Base-by-base conservation (phyloP, 2,113 vertebrate genomes). In the Passer montanus region DNA sequence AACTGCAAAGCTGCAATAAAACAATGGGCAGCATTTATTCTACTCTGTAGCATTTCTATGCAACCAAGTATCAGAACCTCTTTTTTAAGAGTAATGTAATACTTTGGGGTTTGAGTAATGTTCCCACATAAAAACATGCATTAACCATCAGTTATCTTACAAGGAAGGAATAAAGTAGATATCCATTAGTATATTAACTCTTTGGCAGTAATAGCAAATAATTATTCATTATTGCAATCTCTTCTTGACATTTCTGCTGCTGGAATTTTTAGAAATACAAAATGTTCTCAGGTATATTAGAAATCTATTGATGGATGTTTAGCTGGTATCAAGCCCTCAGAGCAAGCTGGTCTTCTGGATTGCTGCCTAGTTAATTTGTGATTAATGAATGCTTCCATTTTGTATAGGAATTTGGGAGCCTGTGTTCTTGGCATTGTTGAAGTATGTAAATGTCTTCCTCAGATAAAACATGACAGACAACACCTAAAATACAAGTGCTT, bases 381-480 rank as follows among this genome's bases (percentile, higher is more conserved):
- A 95, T 35, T 78, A 95, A 92, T 87, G 93, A 72, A 74, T 94
- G 69, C 76, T 94, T 83, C 87, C 68, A 60, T 90, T 94, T 92
- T 78, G 72, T 79, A n/a, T 87, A 74, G 67, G 67, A 93, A 84
- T 89, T 70, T 83, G 78, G 67, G 78, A 96, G 50, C 12, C 56
- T 63, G 26, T 76, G 63, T 94, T 93, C 89, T 89, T 93, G 95
- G 89, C 86, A 79, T 78, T 77, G 28, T 10, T 87, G 79, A 94
- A 77, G 74, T 19, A 56, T 31, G 47, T 79, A 63, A 92, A 83
- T 43, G 77, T 89, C 69, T 95, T 92, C 78, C 67, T 96, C 84
- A 83, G 63, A 96, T 95, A 88, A 90, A 97, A 97, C 89, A 91
- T 80, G 95, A 97, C 90, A 96, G 84, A 74, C 43, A 76, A 53